Evolutionary conservation across 2,888 invertebrate genomes (phyloP).

Genomic region (Orchesellides sinensis): DNA sequence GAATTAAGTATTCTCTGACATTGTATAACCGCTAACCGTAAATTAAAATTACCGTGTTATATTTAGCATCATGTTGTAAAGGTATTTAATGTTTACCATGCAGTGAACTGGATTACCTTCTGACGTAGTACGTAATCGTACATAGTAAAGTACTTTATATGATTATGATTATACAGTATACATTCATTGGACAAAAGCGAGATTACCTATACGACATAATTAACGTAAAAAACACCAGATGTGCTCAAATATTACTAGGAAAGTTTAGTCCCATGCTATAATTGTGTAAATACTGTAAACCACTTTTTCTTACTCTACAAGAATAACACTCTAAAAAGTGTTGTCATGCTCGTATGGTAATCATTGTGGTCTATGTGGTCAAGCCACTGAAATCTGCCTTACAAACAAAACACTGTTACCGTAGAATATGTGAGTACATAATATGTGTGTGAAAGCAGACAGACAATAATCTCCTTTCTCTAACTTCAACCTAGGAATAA

Average conservation of each 20-base stretch:
- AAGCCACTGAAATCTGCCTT: conserved; percentile 48
- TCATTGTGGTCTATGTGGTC: conserved; percentile 63
- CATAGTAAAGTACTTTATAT: not conserved
- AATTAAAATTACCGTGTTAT: conserved; percentile 43
- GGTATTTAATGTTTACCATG: not conserved
- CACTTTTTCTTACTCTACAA: conserved; percentile 28
- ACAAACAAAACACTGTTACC: conserved; percentile 17
- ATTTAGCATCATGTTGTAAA: conserved; percentile 38
- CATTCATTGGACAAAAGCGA: not conserved
- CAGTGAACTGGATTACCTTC: not conserved
- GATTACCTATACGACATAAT: conserved; percentile 6
- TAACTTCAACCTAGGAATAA: conserved; percentile 20
- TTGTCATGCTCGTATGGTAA: conserved; percentile 54
- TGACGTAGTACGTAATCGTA: not conserved
- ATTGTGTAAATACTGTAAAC: conserved; percentile 42
- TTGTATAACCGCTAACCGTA: conserved; percentile 31
- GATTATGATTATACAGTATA: not conserved
- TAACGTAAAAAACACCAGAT: conserved; percentile 13
- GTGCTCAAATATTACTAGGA: conserved; percentile 3
- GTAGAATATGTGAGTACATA: not conserved
- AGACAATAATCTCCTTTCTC: conserved; percentile 29
- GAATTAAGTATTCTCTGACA: not conserved
- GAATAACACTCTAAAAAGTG: conserved; percentile 41
- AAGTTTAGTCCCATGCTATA: conserved; percentile 3
- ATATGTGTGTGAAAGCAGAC: not conserved